Percentiles rank a stretch among this genome's conserved stretches.
phyloP scores from a whole-genome alignment of 2,888 invertebrate species.

The Timema podura region DNA sequence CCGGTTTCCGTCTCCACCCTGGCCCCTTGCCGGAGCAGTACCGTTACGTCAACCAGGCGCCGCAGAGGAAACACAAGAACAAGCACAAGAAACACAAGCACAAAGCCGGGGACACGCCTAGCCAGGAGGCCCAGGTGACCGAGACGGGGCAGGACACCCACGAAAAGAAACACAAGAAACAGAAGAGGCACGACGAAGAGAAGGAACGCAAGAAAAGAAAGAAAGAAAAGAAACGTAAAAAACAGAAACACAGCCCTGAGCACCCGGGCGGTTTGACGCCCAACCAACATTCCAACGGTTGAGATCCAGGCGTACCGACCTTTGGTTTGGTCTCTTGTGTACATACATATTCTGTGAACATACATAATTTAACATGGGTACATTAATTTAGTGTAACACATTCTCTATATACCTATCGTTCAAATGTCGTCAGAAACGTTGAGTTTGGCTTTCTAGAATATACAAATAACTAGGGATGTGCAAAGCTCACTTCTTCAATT shows the following conservation, averaged over 20 bases:
- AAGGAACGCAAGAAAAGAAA: slow-evolving; percentile 90
- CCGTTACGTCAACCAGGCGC: slow-evolving; percentile 85
- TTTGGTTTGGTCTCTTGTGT: too few species aligned
- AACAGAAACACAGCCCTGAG: slow-evolving; percentile 89
- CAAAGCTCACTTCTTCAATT: too few species aligned
- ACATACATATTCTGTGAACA: too few species aligned
- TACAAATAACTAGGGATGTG: too few species aligned
- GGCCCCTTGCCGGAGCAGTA: slow-evolving; percentile 96
- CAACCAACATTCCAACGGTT: slow-evolving; percentile 52
- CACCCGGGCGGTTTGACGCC: slow-evolving; percentile 66
- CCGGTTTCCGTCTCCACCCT: slow-evolving; percentile 92
- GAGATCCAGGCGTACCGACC: not conserved
- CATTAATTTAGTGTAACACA: too few species aligned
- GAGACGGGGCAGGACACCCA: slow-evolving; percentile 67
- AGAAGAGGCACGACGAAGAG: slow-evolving; percentile 88
- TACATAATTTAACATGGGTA: too few species aligned
- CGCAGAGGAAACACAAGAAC: slow-evolving; percentile 90
- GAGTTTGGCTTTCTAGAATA: too few species aligned
- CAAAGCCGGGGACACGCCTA: slow-evolving; percentile 76
- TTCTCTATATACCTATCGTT: too few species aligned
- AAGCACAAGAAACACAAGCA: slow-evolving; percentile 94
- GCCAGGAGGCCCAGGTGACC: slow-evolving; percentile 64
- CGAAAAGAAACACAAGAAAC: slow-evolving; percentile 94
- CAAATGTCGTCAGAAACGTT: too few species aligned
- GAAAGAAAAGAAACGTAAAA: slow-evolving; percentile 94